Conservation (phyloP, 1,140 invertebrate genomes). For the Ips nitidus region DNA sequence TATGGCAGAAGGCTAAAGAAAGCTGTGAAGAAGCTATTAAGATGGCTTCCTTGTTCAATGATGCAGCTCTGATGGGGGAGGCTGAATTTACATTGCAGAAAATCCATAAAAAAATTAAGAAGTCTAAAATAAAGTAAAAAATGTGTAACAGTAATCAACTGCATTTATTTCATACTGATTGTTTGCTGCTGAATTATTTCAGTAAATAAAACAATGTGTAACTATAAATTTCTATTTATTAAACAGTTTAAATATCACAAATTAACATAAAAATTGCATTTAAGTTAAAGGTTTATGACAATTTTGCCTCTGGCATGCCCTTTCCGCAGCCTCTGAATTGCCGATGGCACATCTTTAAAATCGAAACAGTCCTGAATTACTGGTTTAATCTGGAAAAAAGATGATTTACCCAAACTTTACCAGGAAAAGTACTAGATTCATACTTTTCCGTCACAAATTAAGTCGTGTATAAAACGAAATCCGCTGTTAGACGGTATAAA, state of each 20-base stretch:
- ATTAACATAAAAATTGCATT: too few relatives aligned
- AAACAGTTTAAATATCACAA: too few relatives aligned
- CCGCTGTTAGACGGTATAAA: slow-evolving; percentile 69
- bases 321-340: slow-evolving; percentile 64
- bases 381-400: slow-evolving; percentile 61
- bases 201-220: too few relatives aligned
- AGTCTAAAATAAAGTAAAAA: too few relatives aligned
- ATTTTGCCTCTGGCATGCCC: slow-evolving; percentile 80
- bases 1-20: slow-evolving; percentile 40
- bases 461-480: slow-evolving; percentile 59
- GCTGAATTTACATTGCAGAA: slow-evolving; percentile 34
- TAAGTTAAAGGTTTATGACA: slow-evolving; percentile 51
- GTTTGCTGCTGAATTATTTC: too few relatives aligned
- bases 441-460: slow-evolving; percentile 68
- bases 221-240: too few relatives aligned
- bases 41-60: slow-evolving; percentile 45
- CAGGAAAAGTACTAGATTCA: not conserved
- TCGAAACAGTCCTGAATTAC: slow-evolving; percentile 68
- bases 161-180: too few relatives aligned
- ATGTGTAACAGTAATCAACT: too few relatives aligned
- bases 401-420: not conserved
- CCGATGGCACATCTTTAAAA: slow-evolving; percentile 69
- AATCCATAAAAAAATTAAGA: slow-evolving; percentile 8
- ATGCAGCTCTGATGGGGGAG: slow-evolving; percentile 40
- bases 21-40: slow-evolving; percentile 44